These are phyloP conservation scores for Tetraodon nigroviridis DNA, from an alignment of 2,113 vertebrate species.

Conservation along the genomic window DNA sequence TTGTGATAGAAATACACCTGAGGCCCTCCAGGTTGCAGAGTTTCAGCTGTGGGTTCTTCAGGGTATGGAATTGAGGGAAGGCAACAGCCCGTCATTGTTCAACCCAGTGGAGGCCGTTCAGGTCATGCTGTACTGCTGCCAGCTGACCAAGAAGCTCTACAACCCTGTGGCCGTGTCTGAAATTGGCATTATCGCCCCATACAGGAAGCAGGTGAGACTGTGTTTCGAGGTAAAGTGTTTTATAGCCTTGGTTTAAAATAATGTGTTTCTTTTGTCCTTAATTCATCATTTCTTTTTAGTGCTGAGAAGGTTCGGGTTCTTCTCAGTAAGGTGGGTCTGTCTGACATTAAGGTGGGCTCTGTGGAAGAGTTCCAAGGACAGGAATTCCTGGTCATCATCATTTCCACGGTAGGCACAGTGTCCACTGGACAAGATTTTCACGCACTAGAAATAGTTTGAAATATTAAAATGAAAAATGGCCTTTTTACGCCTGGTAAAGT, in stretches of 20 bases:
- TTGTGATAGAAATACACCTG: neutral
- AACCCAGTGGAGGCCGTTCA: slow-evolving; percentile 90
- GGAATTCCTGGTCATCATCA: slow-evolving; percentile 82
- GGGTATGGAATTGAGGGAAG: slow-evolving; percentile 88
- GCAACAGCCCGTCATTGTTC: slow-evolving; percentile 89
- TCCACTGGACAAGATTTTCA: too few species aligned
- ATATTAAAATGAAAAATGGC: too few species aligned
- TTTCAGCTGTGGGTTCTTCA: slow-evolving; percentile 37
- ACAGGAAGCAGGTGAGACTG: slow-evolving; percentile 85
- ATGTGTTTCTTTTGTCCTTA: neutral
- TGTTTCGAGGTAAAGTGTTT: neutral
- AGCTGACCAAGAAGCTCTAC: slow-evolving; percentile 78
- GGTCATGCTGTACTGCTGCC: slow-evolving; percentile 88
- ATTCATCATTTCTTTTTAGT: slow-evolving; percentile 63
- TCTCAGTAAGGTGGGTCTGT: slow-evolving; percentile 80
- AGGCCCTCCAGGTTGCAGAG: neutral
- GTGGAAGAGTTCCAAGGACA: slow-evolving; percentile 97
- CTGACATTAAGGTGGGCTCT: slow-evolving; percentile 90
- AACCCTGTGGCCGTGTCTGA: slow-evolving; percentile 71
- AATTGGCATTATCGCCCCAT: slow-evolving; percentile 89
- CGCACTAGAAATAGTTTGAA: neutral
- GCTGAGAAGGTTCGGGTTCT: slow-evolving; percentile 88
- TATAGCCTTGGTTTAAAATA: neutral
- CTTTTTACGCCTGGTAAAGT: too few species aligned
- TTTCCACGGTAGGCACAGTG: slow-evolving; percentile 80